These are phyloP conservation scores for Congeria kusceri DNA, from an alignment of 2,888 invertebrate species.

Conservation along the genomic window DNA sequence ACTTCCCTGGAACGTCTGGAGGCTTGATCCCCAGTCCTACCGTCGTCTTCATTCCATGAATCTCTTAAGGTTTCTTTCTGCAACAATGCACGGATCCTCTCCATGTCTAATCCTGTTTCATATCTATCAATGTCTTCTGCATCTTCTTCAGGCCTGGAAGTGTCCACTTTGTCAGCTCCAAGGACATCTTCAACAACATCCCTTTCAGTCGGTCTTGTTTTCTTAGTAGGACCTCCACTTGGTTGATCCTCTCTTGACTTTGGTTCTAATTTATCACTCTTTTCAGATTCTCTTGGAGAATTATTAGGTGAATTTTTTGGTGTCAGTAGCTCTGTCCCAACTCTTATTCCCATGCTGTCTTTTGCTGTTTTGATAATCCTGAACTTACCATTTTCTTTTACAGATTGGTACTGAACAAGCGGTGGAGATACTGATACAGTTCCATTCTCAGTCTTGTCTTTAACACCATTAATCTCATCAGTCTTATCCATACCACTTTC, in stretches of 20 bases:
- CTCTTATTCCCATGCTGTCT: constrained; percentile 51
- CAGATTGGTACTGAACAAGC: constrained; percentile 55
- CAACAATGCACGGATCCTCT: background rate
- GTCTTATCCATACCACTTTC: background rate
- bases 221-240: background rate
- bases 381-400: constrained; percentile 61
- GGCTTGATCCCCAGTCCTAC: too few species aligned
- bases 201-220: background rate
- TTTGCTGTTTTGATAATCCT: constrained; percentile 58
- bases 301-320: constrained; percentile 45
- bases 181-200: constrained; percentile 14
- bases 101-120: background rate
- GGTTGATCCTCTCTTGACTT: constrained; percentile 7
- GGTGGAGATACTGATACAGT: constrained; percentile 43
- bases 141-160: background rate
- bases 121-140: background rate
- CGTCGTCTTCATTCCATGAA: too few species aligned
- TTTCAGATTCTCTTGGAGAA: constrained; percentile 31
- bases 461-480: background rate
- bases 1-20: too few species aligned
- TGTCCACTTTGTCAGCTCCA: constrained; percentile 5
- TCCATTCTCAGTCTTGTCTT: background rate
- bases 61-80: background rate
- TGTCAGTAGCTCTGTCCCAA: constrained; percentile 28
- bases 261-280: constrained; percentile 1